phyloP scores from a whole-genome alignment of 2,888 invertebrate species.

The Agonum fuliginosum region DNA sequence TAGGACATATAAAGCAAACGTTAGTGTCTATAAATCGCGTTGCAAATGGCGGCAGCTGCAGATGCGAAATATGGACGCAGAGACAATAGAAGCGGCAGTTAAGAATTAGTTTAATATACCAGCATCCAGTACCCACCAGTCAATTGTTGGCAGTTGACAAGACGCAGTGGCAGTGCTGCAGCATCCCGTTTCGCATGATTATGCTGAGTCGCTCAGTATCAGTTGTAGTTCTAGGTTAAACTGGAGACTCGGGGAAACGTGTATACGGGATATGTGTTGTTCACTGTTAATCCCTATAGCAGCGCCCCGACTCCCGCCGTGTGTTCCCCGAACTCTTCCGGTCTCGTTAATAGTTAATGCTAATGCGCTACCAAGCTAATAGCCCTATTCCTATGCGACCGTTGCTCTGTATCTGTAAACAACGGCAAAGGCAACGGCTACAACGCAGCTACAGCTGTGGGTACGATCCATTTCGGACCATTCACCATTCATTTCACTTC shows the following conservation, averaged over 20 bases:
- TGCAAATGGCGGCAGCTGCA: constrained; percentile 37
- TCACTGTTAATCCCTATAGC: constrained; percentile 64
- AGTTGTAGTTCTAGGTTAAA: background rate
- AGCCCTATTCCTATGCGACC: constrained; percentile 67
- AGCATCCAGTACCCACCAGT: constrained; percentile 6
- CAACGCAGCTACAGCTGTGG: constrained; percentile 56
- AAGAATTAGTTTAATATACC: constrained; percentile 23
- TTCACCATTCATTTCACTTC: constrained; percentile 38
- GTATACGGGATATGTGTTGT: constrained; percentile 64
- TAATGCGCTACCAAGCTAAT: constrained; percentile 67
- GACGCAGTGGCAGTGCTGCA: background rate
- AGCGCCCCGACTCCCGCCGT: constrained; percentile 62
- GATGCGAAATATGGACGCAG: constrained; percentile 15
- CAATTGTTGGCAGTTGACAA: background rate
- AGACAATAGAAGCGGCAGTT: constrained; percentile 25
- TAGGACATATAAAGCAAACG: constrained; percentile 32
- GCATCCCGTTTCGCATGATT: background rate
- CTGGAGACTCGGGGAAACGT: constrained; percentile 22
- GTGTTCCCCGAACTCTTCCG: constrained; percentile 65
- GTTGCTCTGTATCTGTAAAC: constrained; percentile 67
- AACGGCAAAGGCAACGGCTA: constrained; percentile 64
- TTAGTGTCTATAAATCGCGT: constrained; percentile 43
- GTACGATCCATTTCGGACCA: constrained; percentile 53
- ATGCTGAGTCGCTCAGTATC: background rate
- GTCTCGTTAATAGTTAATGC: constrained; percentile 68